A percentile compares a stretch with the other conserved stretches of the same genome.
phyloP scores from a whole-genome alignment of 1,140 invertebrate species.

The Diprion similis region DNA sequence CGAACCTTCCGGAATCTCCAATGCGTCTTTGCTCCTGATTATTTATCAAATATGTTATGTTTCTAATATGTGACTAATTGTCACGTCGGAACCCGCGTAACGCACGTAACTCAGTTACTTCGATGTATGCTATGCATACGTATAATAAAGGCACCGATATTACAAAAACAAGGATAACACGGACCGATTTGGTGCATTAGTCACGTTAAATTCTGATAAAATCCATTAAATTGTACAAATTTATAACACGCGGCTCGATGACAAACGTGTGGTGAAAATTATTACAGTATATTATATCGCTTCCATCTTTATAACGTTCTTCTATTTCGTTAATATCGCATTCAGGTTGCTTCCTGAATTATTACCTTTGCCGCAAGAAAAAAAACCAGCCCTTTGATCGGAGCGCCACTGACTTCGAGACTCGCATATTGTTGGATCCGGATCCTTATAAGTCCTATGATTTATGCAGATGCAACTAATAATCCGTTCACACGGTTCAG shows the following conservation, averaged over 20 bases:
- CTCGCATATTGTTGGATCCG: not conserved
- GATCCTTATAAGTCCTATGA: not conserved
- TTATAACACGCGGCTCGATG: not conserved
- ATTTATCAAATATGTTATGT: not conserved
- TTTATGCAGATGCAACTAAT: slow-evolving; percentile 3
- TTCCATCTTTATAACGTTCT: too few species aligned
- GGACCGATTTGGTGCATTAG: not conserved
- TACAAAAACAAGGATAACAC: not conserved
- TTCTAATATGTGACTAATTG: not conserved
- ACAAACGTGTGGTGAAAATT: not conserved
- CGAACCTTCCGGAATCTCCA: not conserved
- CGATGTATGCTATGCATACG: not conserved
- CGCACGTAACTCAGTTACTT: not conserved
- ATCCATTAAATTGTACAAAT: not conserved
- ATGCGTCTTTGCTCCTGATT: not conserved
- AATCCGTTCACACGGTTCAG: slow-evolving; percentile 1
- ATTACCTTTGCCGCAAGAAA: not conserved
- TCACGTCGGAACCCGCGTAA: too few species aligned
- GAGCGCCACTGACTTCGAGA: not conserved
- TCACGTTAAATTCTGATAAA: slow-evolving; percentile 4
- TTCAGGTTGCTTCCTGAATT: slow-evolving; percentile 6
- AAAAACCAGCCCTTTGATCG: not conserved
- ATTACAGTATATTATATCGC: too few species aligned
- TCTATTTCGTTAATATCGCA: not conserved
- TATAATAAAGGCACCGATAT: not conserved